Base-by-base conservation (phyloP, 1,140 invertebrate genomes). In the Procambarus virginalis region DNA sequence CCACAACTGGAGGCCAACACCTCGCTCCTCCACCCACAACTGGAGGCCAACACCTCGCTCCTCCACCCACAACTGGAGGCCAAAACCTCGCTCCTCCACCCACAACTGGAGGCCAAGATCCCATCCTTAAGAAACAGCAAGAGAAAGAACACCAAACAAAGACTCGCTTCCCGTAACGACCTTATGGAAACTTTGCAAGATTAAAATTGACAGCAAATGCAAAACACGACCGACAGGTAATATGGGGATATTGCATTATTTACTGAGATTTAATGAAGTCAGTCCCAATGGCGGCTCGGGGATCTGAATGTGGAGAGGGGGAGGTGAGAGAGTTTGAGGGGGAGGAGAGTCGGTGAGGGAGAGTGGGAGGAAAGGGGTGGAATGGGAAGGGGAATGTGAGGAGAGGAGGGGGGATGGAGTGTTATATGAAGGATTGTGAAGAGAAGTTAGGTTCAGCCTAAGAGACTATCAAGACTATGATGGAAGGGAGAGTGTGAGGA, bases 151-250 rank as follows among this genome's bases (percentile, higher is more conserved):
- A 60, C 51, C 20, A 86, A 60, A 86, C 55, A 86, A 64, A 85
- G 84, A 77, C 12, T 73, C 55, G 49, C 34, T 64, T 64, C 60
- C 60, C 9, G 45, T 77, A 84, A 83, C 51, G 58, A 89, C 82
- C 81, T 89, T 84, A 78, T 68, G 81, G 81, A 89, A 84, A 89
- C 80, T 89, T 89, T 89, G 88, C 79, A 89, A 84, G 88, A 89
- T 89, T 89, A 89, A 78, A 89, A 89, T 89, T 89, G 88, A 84
- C 88, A 89, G 88, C 73, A 78, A 89, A 89, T 79, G 88, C 88
- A 89, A 89, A 89, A 89, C 88, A 89, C 81, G 81, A 46, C 70
- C 73, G 88, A 51, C 80, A 89, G 88, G 88, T 89, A 89, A 89
- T 89, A 14, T 78, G 80, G 75, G 81, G 81, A 84, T 84, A 89